Evolutionary conservation across 2,888 invertebrate species (phyloP), one percentile per base, ranked within the genome.

Genomic region (Agonum fuliginosum): DNA sequence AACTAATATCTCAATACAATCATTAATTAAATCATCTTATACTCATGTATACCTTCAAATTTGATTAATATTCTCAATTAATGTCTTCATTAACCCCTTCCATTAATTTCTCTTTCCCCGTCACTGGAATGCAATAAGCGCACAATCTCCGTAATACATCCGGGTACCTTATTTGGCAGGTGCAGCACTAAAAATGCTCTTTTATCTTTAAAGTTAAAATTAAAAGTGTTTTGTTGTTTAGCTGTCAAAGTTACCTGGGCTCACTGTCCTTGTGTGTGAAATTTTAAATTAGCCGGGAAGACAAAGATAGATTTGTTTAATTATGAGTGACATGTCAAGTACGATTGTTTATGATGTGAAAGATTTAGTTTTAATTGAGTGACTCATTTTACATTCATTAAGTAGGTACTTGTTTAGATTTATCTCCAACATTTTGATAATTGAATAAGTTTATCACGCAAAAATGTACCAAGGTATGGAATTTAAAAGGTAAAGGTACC

Each of bases 321-420:
- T 54, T 54, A 54, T 54, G 54, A 54, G 10, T 54, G 54, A 54
- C 54, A 54, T 54, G 12, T 54, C 54, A 54, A 54, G 54, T 24
- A 54, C 54, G 24, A 22, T 54, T 8, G 24, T 54, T n/a, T n/a
- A 12, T n/a, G 54, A 54, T 54, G 22, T 54, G 24, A 54, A 54
- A 54, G 20, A 54, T 54, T 54, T 24, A 22, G 54, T 22, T 54
- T 54, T 54, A 54, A 54, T 54, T 54, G 22, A 22, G 0, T 24
- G 24, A 27, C 54, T 54, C 54, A 54, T 54, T 54, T 48, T 54
- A n/a, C 10, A 54, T 54, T 54, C 54, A 24, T n/a, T n/a, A n/a
- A n/a, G n/a, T n/a, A n/a, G n/a, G n/a, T n/a, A n/a, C n/a, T n/a
- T n/a, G n/a, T n/a, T n/a, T 54, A 24, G 24, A 24, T 54, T 24